Evolutionary conservation across 2,113 vertebrate species (phyloP).

Genomic region (Speoplatyrhinus poulsoni): DNA sequence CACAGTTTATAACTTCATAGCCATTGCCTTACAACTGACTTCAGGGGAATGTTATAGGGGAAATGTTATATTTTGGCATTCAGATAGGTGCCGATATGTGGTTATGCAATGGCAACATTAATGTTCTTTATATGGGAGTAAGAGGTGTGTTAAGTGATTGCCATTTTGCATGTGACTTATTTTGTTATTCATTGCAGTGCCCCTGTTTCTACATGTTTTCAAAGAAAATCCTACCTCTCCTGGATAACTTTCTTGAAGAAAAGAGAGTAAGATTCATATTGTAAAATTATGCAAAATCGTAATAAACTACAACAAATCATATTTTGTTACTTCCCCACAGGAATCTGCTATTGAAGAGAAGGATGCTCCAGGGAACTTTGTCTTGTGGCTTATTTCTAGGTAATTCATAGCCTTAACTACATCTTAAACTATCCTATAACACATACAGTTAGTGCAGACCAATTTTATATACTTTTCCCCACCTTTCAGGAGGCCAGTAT

Average conservation of each 20-base stretch:
- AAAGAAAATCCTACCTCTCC: conserved; percentile 66
- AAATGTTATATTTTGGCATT: too few relatives aligned
- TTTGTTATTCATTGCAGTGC: conserved; percentile 64
- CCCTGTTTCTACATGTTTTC: conserved; percentile 82
- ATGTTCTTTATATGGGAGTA: not conserved
- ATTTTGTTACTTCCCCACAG: conserved; percentile 40
- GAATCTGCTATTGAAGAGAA: conserved; percentile 66
- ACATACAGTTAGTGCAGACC: not conserved
- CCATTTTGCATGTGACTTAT: not conserved
- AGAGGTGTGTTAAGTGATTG: not conserved
- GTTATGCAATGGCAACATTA: too few relatives aligned
- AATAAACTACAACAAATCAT: not conserved
- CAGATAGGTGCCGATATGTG: too few relatives aligned
- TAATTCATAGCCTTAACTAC: conserved; percentile 20
- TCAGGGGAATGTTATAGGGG: too few relatives aligned
- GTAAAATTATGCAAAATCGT: not conserved
- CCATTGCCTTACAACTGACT: too few relatives aligned
- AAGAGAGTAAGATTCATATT: conserved; percentile 70
- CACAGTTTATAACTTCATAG: too few relatives aligned
- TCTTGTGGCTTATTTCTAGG: conserved; percentile 80
- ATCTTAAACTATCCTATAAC: not conserved
- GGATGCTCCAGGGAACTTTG: conserved; percentile 80
- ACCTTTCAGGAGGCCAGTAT: conserved; percentile 73
- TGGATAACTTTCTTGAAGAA: conserved; percentile 77
- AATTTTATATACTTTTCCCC: not conserved